Base-by-base conservation (phyloP, 2,888 invertebrate genomes). In the Drosophila austrosaltans region DNA sequence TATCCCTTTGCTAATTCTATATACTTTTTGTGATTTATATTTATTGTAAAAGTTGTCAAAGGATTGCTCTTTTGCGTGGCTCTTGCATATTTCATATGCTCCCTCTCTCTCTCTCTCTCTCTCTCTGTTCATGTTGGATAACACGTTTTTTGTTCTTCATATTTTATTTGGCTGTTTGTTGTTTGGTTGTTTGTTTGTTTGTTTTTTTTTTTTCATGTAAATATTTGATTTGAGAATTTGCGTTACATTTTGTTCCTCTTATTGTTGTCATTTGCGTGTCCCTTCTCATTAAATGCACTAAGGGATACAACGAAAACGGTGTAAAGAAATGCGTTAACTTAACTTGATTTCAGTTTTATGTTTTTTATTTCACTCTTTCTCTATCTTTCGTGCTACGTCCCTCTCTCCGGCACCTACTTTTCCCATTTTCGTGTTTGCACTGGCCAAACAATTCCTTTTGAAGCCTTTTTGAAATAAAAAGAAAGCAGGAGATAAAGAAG, bases 381-480 rank as follows among this genome's bases (percentile, higher is more conserved):
- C 25, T 58, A 36, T 36, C 8, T 8, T 36, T 36, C 8, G 8
- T 59, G 25, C n/a, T 65, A 61, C 72, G 71, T 69, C 70, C 76
- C 62, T 69, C 20, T 44, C 10, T 12, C 48, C 25, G 10, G 25
- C 12, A 10, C 25, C 44, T 22, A n/a, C 48, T 48, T 48, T 48
- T 20, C 10, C 6, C 48, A 8, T 48, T 85, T 79, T 84, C 75
- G 70, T 87, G 87, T 88, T 73, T 83, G 71, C 77, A 63, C 72
- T 83, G 74, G 66, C 71, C 82, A 83, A 87, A 83, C 79, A 88
- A 79, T 79, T 72, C 71, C 67, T 66, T 77, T 69, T 70, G 72
- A 64, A 62, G 64, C 64, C 71, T 63, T 44, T 40, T 64, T 65
- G 65, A 68, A 30, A 44, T 25, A 53, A 16, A 12, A 44, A 56